Evolutionary conservation across 2,113 vertebrate species (phyloP), one percentile per base, ranked within the genome.

Genomic region (Phalacrocorax carbo): DNA sequence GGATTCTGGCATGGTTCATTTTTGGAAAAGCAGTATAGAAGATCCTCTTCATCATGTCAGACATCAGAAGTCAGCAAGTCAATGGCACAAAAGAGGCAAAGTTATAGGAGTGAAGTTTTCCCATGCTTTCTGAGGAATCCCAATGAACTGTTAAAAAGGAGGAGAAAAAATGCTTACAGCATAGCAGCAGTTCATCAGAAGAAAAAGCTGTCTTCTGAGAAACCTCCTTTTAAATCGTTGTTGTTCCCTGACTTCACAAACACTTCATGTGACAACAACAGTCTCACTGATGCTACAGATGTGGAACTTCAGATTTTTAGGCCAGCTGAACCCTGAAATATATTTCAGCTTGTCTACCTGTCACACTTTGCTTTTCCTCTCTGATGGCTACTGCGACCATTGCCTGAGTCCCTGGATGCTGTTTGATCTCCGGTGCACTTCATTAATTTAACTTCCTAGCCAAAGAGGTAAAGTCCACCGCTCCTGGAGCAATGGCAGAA

Each of bases 401-500:
- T 76, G 70, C 29, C 42, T 7, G 6, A 61, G 44, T 27, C 12
- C 40, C 29, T 70, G 64, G 29, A 18, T 78, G 65, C 29, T 79
- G 38, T 15, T 15, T 57, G 44, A 38, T 78, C 20, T 75, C 52
- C 65, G 65, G 30, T 2, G 1, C 72, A 66, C 60, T 79, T 93
- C 81, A 72, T 71, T 84, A 79, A 34, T 61, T 60, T 57, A 84
- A 96, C 36, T 94, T 76, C 44, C n/a, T 40, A 68, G 57, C 21
- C 36, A 76, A 87, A 82, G 54, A 71, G 58, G 11, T 87, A 68
- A 96, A 96, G 86, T 91, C 81, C 91, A 85, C 20, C 42, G 36
- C 44, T 95, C 64, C 65, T n/a, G 40, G 52, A 95, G 66, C 52
- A 93, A 32, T 38, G 36, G 57, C 44, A 91, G 71, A 96, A 93